Evolutionary conservation across 2,888 invertebrate genomes (phyloP), one percentile per base, ranked within the genome.

Genomic region (Tanytarsus gracilentus): DNA sequence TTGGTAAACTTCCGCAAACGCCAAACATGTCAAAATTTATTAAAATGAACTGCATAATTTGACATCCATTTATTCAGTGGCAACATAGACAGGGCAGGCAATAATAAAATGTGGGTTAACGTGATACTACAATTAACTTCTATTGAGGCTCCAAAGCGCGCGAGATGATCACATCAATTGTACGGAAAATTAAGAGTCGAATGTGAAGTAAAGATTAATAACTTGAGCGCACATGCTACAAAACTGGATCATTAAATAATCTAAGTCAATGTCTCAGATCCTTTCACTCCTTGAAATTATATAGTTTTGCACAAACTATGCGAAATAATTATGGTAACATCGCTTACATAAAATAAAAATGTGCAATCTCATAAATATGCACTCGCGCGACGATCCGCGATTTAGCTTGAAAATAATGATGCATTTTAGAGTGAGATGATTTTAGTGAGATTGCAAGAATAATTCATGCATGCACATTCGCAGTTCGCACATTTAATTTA

Each of bases 201-300:
- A 1, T 44, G 11, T 44, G 44, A 9, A 44, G 18, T 11, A 21
- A 36, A 55, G 55, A 55, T 55, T 55, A 55, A 55, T 55, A 9
- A n/a, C n/a, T n/a, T n/a, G n/a, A 23, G 11, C 27, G 25, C 16
- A 14, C 33, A 21, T 52, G 52, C 30, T 23, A 18, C 52, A 40
- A n/a, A 55, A 55, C 33, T 55, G 33, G 55, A 40, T 55, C 55
- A 55, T 55, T 55, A 55, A 27, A 55, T 26, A 55, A 55, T 16
- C 11, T 23, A 26, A 39, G 36, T 55, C 55, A 55, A 55, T 55
- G 55, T 26, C n/a, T n/a, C 36, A 51, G 18, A 40, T 55, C 55
- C 55, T 55, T 55, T 55, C 55, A 55, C 55, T 55, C 55, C 55
- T 55, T 39, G 39, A 55, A 25, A 30, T 30, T 16, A 30, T 30